Base-by-base conservation (phyloP, 2,888 invertebrate genomes). In the Papilio protenor region DNA sequence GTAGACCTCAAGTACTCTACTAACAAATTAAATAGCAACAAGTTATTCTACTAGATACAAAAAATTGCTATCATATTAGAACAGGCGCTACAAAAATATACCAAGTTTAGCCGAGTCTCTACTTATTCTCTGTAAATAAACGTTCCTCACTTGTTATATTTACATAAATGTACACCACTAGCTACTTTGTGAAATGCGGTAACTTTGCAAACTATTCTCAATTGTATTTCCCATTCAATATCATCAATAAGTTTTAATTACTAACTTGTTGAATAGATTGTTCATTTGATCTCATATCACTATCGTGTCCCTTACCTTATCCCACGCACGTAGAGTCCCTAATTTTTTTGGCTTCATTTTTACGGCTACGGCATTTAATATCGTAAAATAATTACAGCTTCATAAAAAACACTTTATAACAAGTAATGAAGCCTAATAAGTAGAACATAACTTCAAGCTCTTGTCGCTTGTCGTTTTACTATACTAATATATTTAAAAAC, bases 281-380 rank as follows among this genome's bases (percentile, higher is more conserved):
- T 64, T 64, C 64, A 33, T 64, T 64, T 33, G 64, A 40, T 18
- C 64, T n/a, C 64, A 64, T 64, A 64, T 64, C 61, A 64, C 61
- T 61, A 3, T 27, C 27, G 27, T 27, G 27, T 27, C 27, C 27
- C 27, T 27, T 27, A 27, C 27, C 27, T 27, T 3, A 27, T 27
- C 27, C 27, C 1, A 27, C 27, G 3, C 27, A 2, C 27, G 3
- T 27, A 3, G 27, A 27, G 27, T 27, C 27, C 27, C 3, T 27
- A 27, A 27, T n/a, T 27, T 27, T 27, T 27, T 27, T 27, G 27
- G 27, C 27, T 27, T 27, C 27, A 27, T 27, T 27, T 27, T 27
- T 27, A 27, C 27, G 27, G 27, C 27, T 1, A 27, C 27, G 27
- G 27, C 27, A 27, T 27, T 27, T 27, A 1, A 27, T 27, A 2